phyloP scores from a whole-genome alignment of 2,113 vertebrate species.

The Ptilorrhoa leucosticta region DNA sequence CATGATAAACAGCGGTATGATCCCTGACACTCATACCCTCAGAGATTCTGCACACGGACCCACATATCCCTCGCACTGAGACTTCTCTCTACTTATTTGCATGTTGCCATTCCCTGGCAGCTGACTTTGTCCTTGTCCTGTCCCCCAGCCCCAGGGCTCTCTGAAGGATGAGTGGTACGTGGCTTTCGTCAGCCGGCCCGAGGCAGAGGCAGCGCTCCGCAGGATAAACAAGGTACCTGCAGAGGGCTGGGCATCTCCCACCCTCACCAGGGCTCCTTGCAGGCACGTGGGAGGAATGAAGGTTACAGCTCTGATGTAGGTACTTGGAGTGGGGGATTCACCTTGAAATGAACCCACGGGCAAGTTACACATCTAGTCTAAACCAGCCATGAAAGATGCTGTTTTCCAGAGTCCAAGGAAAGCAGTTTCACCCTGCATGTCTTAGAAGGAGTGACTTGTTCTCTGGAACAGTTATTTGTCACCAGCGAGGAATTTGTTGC shows the following conservation, averaged over 20 bases:
- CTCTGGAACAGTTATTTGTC: too few species aligned
- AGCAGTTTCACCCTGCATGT: too few species aligned
- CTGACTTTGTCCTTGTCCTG: neutral
- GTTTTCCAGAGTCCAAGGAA: too few species aligned
- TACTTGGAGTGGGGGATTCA: too few species aligned
- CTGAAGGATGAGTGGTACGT: constrained; percentile 84
- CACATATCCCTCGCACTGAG: neutral
- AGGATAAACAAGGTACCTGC: constrained; percentile 81
- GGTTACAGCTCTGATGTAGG: too few species aligned
- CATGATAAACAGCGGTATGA: neutral
- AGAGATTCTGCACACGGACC: neutral
- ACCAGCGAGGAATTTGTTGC: too few species aligned
- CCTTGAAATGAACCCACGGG: too few species aligned
- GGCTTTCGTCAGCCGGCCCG: constrained; percentile 78
- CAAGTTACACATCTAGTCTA: too few species aligned
- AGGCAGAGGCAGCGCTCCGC: constrained; percentile 85
- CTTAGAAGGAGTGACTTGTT: too few species aligned
- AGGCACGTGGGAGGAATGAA: too few species aligned
- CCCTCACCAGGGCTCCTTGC: too few species aligned
- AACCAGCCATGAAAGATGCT: too few species aligned
- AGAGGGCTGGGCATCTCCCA: neutral
- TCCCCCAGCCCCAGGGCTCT: constrained; percentile 24
- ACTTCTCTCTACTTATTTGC: neutral
- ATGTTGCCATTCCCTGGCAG: neutral
- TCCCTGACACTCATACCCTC: neutral